Evolutionary conservation across 2,888 invertebrate genomes (phyloP).

Genomic region (Steinernema hermaphroditum): DNA sequence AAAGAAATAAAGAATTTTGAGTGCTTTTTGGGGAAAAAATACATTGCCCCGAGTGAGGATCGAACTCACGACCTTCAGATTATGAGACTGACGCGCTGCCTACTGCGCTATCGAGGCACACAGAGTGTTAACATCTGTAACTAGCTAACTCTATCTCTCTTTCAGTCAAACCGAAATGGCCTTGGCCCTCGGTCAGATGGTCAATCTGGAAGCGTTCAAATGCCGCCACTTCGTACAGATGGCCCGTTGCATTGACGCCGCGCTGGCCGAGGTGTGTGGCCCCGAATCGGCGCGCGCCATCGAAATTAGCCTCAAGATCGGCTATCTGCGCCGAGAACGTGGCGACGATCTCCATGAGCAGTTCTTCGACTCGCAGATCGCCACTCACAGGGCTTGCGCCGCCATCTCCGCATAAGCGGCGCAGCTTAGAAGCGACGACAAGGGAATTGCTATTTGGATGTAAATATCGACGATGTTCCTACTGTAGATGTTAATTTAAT

Average conservation of each 20-base stretch:
- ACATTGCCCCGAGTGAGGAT: too few relatives aligned
- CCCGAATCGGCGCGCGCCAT: conserved; percentile 33
- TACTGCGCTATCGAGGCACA: conserved; percentile 73
- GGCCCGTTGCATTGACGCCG: conserved; percentile 21
- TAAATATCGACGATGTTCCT: conserved; percentile 8
- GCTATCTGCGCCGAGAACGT: conserved; percentile 42
- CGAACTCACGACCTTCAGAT: conserved; percentile 93
- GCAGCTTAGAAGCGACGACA: neutral
- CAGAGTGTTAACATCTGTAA: too few relatives aligned
- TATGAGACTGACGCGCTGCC: conserved; percentile 88
- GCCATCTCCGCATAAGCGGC: neutral
- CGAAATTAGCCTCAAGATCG: conserved; percentile 37
- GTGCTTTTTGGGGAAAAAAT: too few relatives aligned
- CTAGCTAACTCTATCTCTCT: neutral
- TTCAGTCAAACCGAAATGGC: conserved; percentile 13
- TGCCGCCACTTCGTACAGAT: conserved; percentile 35
- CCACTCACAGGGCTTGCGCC: conserved; percentile 33
- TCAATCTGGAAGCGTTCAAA: conserved; percentile 39
- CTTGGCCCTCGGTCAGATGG: conserved; percentile 19
- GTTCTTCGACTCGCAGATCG: conserved; percentile 36
- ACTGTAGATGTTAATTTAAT: neutral
- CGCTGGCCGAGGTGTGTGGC: conserved; percentile 36
- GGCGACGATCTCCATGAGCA: conserved; percentile 42
- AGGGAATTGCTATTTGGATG: neutral
- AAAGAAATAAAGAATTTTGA: too few relatives aligned